Evolutionary conservation across 2,797 vertebrate genomes (phyloP).

Genomic region (Brachyrhaphis roseni): DNA sequence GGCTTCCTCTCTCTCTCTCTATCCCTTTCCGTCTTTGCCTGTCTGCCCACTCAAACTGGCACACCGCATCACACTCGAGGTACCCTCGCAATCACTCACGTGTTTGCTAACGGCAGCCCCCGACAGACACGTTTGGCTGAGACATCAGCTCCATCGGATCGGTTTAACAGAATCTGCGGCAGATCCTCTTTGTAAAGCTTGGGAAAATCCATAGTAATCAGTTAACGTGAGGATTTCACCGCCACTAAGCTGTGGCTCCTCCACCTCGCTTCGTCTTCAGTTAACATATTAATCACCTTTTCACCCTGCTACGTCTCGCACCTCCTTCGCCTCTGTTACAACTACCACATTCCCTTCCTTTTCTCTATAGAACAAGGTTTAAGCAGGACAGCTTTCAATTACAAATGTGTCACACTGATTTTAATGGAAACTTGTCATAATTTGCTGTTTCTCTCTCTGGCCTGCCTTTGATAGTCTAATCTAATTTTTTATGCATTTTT

Average conservation of each 20-base stretch:
- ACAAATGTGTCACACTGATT: constrained; percentile 26
- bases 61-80: constrained; percentile 6
- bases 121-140: constrained; percentile 38
- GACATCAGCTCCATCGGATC: constrained; percentile 58
- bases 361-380: constrained; percentile 15
- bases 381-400: constrained; percentile 40
- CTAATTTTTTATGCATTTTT: constrained; percentile 47
- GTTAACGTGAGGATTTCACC: constrained; percentile 67
- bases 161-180: constrained; percentile 66
- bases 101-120: constrained; percentile 8
- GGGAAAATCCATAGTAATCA: constrained; percentile 67
- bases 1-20: constrained; percentile 28
- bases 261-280: constrained; percentile 46
- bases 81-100: constrained; percentile 9
- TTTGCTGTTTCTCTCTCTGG: constrained; percentile 35
- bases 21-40: constrained; percentile 20
- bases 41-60: constrained; percentile 34
- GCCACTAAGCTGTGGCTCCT: constrained; percentile 57
- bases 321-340: constrained; percentile 27
- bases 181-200: constrained; percentile 67
- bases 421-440: constrained; percentile 43
- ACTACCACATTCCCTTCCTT: constrained; percentile 9
- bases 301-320: constrained; percentile 34
- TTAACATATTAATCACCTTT: constrained; percentile 66
- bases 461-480: constrained; percentile 51